Percentiles rank a stretch among this genome's conserved stretches.
These are phyloP conservation scores for Drosophila ironensis DNA, from an alignment of 1,140 invertebrate species.

Conservation along the genomic window DNA sequence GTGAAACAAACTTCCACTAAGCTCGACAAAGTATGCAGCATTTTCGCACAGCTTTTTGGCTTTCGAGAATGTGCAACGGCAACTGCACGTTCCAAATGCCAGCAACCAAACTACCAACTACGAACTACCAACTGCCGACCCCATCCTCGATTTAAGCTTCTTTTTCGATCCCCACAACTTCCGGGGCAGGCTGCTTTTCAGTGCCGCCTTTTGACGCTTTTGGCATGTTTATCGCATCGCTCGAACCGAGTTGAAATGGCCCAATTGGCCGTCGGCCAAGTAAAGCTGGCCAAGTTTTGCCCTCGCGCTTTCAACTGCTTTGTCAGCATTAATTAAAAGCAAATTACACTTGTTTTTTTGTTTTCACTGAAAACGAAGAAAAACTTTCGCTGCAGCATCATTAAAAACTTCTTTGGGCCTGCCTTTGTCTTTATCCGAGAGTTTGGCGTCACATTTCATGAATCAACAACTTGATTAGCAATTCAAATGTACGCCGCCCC, in stretches of 20 bases:
- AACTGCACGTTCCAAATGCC: constrained; percentile 21
- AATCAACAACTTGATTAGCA: constrained; percentile 72
- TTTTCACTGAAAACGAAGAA: constrained; percentile 20
- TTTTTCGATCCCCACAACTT: constrained; percentile 22
- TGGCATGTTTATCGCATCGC: constrained; percentile 42
- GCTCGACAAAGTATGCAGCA: constrained; percentile 24
- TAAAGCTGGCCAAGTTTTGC: constrained; percentile 14
- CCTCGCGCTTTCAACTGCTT: constrained; percentile 17
- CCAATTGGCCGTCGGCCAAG: constrained; percentile 37
- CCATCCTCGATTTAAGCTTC: constrained; percentile 14
- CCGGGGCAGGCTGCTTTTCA: constrained; percentile 29
- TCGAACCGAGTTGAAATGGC: constrained; percentile 31
- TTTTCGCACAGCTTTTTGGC: constrained; percentile 35
- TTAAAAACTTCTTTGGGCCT: constrained; percentile 71
- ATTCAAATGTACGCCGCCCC: constrained; percentile 56
- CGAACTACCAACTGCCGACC: constrained; percentile 1
- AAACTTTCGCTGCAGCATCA: constrained; percentile 66
- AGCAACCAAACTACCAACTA: constrained; percentile 9
- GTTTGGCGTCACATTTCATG: constrained; percentile 50
- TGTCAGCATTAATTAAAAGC: constrained; percentile 70
- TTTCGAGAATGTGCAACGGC: constrained; percentile 20
- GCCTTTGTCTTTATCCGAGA: constrained; percentile 2
- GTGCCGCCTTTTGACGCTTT: constrained; percentile 37
- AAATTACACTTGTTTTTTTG: constrained; percentile 54
- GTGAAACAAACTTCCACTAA: constrained; percentile 34